Evolutionary conservation across 2,888 invertebrate species (phyloP).

Genomic region (Cryptocephalus moraei): DNA sequence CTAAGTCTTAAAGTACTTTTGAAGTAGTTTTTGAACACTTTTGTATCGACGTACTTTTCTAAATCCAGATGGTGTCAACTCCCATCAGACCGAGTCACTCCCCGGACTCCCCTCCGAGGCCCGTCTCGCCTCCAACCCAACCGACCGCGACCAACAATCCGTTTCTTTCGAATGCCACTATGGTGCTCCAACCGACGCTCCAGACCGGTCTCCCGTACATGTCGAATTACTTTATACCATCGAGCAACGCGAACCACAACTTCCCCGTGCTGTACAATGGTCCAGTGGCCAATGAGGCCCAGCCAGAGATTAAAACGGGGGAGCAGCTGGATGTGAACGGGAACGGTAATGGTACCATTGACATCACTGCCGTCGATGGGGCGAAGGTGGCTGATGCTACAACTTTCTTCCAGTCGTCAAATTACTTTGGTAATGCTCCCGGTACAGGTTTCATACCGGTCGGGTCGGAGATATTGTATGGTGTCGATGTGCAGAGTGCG

Average conservation of each 20-base stretch:
- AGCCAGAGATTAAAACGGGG: conserved; percentile 43
- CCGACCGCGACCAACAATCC: conserved; percentile 3
- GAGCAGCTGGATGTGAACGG: conserved; percentile 26
- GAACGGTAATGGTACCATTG: conserved; percentile 6
- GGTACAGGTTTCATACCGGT: conserved; percentile 41
- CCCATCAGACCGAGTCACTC: conserved; percentile 42
- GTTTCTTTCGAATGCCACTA: conserved; percentile 10
- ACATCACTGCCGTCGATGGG: not conserved
- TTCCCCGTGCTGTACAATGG: conserved; percentile 33
- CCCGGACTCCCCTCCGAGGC: conserved; percentile 9
- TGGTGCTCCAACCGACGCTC: conserved; percentile 22
- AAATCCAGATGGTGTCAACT: conserved; percentile 52
- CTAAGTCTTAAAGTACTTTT: too few relatives aligned
- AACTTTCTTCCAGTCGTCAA: conserved; percentile 49
- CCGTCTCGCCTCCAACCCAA: conserved; percentile 11
- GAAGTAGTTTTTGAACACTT: too few relatives aligned
- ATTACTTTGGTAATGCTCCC: conserved; percentile 50
- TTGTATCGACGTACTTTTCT: too few relatives aligned
- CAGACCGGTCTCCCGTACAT: conserved; percentile 27
- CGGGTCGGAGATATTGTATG: conserved; percentile 54
- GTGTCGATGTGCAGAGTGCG: conserved; percentile 25
- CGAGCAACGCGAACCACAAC: conserved; percentile 21
- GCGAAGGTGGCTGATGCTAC: conserved; percentile 6
- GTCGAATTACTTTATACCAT: conserved; percentile 17
- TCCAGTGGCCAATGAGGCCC: conserved; percentile 20